Conservation (phyloP, 2,797 vertebrate genomes). For the Siniperca undulata region DNA sequence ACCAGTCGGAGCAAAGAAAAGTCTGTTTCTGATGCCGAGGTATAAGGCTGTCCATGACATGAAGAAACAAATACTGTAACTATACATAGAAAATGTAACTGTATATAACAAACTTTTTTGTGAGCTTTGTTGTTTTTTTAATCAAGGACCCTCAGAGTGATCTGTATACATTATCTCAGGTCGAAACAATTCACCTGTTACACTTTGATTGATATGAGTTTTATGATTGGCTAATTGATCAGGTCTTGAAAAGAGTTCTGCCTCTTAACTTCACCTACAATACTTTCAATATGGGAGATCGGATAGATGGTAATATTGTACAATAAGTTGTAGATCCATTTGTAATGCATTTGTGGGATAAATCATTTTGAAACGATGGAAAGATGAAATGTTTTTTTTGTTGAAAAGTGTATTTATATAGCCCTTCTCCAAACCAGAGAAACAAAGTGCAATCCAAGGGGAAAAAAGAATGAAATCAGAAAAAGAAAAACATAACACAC, state of each 20-base stretch:
- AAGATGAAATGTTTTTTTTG: neutral
- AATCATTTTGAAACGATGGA: neutral
- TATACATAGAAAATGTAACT: conserved; percentile 58
- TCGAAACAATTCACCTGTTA: conserved; percentile 7
- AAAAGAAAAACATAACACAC: neutral
- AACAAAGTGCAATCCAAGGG: neutral
- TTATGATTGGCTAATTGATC: neutral
- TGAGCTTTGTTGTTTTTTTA: neutral
- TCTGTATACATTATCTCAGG: neutral
- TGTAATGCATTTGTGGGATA: neutral
- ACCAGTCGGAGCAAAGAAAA: conserved; percentile 84
- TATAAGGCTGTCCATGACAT: conserved; percentile 57
- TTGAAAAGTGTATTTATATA: neutral
- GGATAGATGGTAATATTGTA: neutral
- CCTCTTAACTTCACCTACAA: neutral
- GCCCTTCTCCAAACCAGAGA: neutral
- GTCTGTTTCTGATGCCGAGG: conserved; percentile 83
- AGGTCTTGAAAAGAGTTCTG: neutral
- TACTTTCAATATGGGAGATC: neutral
- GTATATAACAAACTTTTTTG: conserved; percentile 46
- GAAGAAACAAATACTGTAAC: conserved; percentile 31
- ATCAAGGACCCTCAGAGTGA: neutral
- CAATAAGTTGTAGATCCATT: neutral
- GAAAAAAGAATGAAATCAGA: neutral
- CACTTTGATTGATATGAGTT: neutral